Base-by-base conservation (phyloP, 2,797 vertebrate genomes). In the Enteromius mattozi region DNA sequence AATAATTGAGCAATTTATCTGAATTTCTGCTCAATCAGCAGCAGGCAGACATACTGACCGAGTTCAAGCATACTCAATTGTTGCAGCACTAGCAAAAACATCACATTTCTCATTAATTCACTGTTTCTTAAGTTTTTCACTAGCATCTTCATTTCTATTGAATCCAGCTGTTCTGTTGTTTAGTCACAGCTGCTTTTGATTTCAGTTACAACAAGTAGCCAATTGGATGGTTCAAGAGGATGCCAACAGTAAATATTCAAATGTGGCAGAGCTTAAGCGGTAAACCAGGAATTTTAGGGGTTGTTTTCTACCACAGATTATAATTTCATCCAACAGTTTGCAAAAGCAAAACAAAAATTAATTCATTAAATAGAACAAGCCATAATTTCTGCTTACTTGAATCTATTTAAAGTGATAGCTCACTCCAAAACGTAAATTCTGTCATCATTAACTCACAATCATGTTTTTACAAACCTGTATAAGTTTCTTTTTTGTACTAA, bases 1-100 rank as follows among this genome's bases (percentile, higher is more conserved):
- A 37, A 68, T 66, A 45, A 86, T 69, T 14, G 33, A 78, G 66
- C 3, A n/a, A 87, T 84, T 76, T 61, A 56, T 86, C 81, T 78
- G 51, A 27, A 42, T 47, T 54, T 61, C 16, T 47, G 40, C 47
- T 78, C 71, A 78, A 33, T 69, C 51, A 42, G 78, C 45, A 14
- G 33, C 33, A 12, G 81, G 12, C 45, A 40, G 49, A 85, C 47
- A 42, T 66, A 35, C 2, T 14, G 56, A 69, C 56, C 37, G 10
- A 56, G 35, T 85, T 30, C 19, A 71, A 76, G 27, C 40, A 47
- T 76, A 13, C 7, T 72, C 19, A 61, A 49, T 80, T 19, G 16
- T 12, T 59, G 76, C 12, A 19, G 14, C 76, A 78, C 56, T 42
- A 30, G 24, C 14, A 69, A 35, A 80, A 21, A 51, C 63, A 51